Conservation (phyloP, 92 coral and sea anemone species). For the Blastomussa wellsi region DNA sequence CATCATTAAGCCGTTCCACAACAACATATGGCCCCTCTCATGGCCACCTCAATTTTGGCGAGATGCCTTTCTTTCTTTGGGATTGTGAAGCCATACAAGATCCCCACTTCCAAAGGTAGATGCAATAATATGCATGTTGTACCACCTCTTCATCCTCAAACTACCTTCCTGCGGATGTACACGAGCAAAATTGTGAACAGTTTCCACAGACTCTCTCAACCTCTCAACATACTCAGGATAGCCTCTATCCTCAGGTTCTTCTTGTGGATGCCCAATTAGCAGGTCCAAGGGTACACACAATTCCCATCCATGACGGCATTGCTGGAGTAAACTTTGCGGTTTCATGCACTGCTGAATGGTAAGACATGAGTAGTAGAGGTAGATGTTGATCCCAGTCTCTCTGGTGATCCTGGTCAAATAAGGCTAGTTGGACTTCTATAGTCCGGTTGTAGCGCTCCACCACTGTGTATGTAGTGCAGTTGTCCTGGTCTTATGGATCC, state of each 20-base stretch:
- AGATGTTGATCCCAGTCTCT: constrained; percentile 51
- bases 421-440: constrained; percentile 16
- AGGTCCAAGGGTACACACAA: not conserved
- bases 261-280: not conserved
- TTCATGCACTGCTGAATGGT: constrained; percentile 45
- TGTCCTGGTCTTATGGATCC: constrained; percentile 40
- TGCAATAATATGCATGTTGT: not conserved
- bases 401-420: constrained; percentile 23
- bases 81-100: constrained; percentile 17
- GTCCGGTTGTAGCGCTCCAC: constrained; percentile 53
- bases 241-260: not conserved
- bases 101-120: constrained; percentile 10
- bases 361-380: constrained; percentile 37
- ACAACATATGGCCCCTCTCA: constrained; percentile 31
- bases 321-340: constrained; percentile 31
- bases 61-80: constrained; percentile 21
- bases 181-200: not conserved
- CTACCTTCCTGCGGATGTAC: constrained; percentile 1
- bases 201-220: constrained; percentile 1
- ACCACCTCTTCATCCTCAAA: not conserved
- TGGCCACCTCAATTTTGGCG: not conserved
- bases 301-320: constrained; percentile 32
- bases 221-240: not conserved
- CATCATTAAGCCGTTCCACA: constrained; percentile 1
- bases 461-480: constrained; percentile 54